These are phyloP conservation scores for Sternotherus odoratus DNA, from an alignment of 2,797 vertebrate species.

Conservation along the genomic window DNA sequence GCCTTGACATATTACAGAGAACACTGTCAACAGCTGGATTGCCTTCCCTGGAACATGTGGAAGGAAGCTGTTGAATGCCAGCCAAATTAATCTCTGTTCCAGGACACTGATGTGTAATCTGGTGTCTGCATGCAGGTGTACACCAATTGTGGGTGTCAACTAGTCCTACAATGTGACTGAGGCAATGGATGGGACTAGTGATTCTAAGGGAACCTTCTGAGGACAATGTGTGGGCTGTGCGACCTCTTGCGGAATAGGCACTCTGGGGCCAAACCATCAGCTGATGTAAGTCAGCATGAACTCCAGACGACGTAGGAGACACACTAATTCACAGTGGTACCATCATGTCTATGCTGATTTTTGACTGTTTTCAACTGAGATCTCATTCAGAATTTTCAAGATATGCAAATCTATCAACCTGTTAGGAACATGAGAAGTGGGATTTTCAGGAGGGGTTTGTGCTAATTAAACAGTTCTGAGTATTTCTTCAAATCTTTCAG, in stretches of 20 bases:
- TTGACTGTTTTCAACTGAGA: not conserved
- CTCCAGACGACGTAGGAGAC: too few species aligned
- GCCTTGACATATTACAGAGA: not conserved
- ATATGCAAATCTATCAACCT: not conserved
- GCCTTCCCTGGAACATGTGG: not conserved
- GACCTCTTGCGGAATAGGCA: accelerated
- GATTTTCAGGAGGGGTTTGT: not conserved
- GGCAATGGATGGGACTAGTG: not conserved
- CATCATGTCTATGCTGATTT: not conserved
- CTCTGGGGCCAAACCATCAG: not conserved
- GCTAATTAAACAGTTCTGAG: not conserved
- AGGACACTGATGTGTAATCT: accelerated
- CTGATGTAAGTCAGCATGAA: not conserved
- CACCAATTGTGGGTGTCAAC: not conserved
- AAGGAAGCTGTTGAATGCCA: not conserved
- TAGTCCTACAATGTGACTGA: not conserved
- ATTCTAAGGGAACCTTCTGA: not conserved
- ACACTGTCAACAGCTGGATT: not conserved
- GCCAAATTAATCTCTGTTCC: not conserved
- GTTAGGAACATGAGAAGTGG: not conserved
- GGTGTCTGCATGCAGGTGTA: not conserved
- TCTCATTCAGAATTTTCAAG: not conserved
- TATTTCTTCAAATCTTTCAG: not conserved
- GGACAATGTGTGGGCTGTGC: not conserved
- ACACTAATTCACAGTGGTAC: not conserved